Evolutionary conservation across 2,888 invertebrate genomes (phyloP), one percentile per base, ranked within the genome.

Genomic region (Diaphora mendica): DNA sequence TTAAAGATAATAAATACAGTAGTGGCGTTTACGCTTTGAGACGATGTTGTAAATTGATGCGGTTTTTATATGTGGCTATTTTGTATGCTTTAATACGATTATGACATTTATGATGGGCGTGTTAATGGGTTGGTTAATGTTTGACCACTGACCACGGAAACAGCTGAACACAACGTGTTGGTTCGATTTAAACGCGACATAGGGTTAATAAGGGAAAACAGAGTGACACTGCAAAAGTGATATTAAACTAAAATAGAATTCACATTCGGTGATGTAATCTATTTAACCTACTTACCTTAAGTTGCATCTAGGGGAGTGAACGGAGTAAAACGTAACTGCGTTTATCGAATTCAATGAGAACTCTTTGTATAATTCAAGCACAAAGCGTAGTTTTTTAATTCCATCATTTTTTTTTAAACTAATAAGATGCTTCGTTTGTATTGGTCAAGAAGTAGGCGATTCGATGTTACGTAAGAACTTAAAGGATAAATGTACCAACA

Each of bases 1-100:
- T 80, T 78, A 78, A 72, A 78, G 79, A 82, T 84, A 85, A 86
- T 88, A 86, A 87, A 86, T 82, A 81, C 79, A 71, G 84, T 85
- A 85, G 84, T 81, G 35, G 77, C 33, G 77, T 83, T 77, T 73
- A 72, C 68, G 75, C 72, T 78, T 70, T 69, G 75, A 79, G 72
- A 82, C 68, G 77, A 76, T 77, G 76, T 79, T 76, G 70, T 78
- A 75, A 78, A 85, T 72, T 75, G 69, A 66, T 35, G 71, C 67
- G 42, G 71, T 80, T 78, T 78, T 75, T 71, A 64, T 75, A 71
- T 64, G 67, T 73, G 44, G 65, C 74, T 68, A 68, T 66, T 64
- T 76, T 74, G 74, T 69, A 67, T 65, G 48, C 42, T 71, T 76
- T 75, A 64, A 68, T 67, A 71, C 73, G 66, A 71, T 75, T 74